phyloP scores from a whole-genome alignment of 2,797 vertebrate genomes.

The Erpetoichthys calabaricus region DNA sequence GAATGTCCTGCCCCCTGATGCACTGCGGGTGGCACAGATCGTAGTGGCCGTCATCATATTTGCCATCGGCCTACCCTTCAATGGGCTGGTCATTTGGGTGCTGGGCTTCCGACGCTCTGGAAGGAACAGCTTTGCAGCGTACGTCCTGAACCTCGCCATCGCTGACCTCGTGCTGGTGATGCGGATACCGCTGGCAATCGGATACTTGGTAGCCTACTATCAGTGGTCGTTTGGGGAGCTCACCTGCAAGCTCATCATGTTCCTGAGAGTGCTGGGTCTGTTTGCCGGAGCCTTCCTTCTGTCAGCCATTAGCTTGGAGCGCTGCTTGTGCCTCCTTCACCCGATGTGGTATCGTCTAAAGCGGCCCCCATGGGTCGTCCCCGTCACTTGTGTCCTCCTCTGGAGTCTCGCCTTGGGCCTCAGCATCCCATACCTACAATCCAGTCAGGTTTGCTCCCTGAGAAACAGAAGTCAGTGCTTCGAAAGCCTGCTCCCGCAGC shows the following conservation, averaged over 20 bases:
- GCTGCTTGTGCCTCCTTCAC: slow-evolving; percentile 52
- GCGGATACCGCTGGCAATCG: slow-evolving; percentile 45
- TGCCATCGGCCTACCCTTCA: slow-evolving; percentile 44
- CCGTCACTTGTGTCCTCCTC: slow-evolving; percentile 36
- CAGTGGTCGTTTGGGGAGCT: slow-evolving; percentile 41
- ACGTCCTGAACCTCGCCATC: slow-evolving; percentile 55
- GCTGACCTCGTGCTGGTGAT: slow-evolving; percentile 52
- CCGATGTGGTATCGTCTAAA: slow-evolving; percentile 50
- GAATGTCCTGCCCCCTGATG: slow-evolving; percentile 11
- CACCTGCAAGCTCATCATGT: slow-evolving; percentile 38
- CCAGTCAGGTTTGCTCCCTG: fast-evolving
- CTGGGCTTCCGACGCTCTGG: slow-evolving; percentile 26
- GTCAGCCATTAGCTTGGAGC: slow-evolving; percentile 52
- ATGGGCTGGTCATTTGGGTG: slow-evolving; percentile 53
- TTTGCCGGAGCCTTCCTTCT: slow-evolving; percentile 52
- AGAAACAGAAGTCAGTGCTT: slow-evolving; percentile 13
- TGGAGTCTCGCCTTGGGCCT: slow-evolving; percentile 39
- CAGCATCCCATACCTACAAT: slow-evolving; percentile 40
- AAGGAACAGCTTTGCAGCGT: slow-evolving; percentile 44
- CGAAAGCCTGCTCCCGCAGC: slow-evolving; percentile 17
- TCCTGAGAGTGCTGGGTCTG: slow-evolving; percentile 48
- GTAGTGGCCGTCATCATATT: slow-evolving; percentile 34
- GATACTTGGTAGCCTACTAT: slow-evolving; percentile 30
- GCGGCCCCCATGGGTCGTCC: slow-evolving; percentile 51
- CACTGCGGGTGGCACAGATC: slow-evolving; percentile 30